Evolutionary conservation across 1,140 invertebrate genomes (phyloP).

Genomic region (Sesamia nonagrioides): DNA sequence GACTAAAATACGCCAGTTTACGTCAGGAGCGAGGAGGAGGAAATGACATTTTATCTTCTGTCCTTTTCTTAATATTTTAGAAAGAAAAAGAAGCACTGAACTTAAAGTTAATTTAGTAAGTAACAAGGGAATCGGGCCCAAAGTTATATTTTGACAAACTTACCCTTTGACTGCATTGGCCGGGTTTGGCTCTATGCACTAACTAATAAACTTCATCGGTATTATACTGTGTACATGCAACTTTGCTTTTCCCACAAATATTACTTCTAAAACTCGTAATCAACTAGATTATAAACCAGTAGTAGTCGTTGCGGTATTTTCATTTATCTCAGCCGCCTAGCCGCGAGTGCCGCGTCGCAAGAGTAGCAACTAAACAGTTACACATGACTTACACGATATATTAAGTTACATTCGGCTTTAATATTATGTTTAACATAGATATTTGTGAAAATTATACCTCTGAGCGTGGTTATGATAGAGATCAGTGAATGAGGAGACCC

Average conservation of each 20-base stretch:
- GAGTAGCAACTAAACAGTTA: conserved; percentile 37
- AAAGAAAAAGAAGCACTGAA: too few relatives aligned
- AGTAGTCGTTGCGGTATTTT: conserved; percentile 48
- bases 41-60: too few relatives aligned
- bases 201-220: too few relatives aligned
- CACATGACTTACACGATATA: conserved; percentile 18
- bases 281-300: background rate
- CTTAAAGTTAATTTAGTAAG: too few relatives aligned
- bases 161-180: too few relatives aligned
- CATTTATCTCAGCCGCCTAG: conserved; percentile 37
- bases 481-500: background rate
- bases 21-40: too few relatives aligned
- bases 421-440: conserved; percentile 11
- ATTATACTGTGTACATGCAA: too few relatives aligned
- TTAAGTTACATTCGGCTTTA: conserved; percentile 32
- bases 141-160: too few relatives aligned
- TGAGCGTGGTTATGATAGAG: background rate
- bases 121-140: too few relatives aligned
- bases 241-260: background rate
- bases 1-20: too few relatives aligned
- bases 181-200: too few relatives aligned
- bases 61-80: too few relatives aligned
- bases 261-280: background rate
- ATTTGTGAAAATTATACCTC: conserved; percentile 25
- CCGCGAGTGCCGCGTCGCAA: background rate